Evolutionary conservation across 2,888 invertebrate genomes (phyloP), one percentile per base, ranked within the genome.

Genomic region (Calameuta pallipes): DNA sequence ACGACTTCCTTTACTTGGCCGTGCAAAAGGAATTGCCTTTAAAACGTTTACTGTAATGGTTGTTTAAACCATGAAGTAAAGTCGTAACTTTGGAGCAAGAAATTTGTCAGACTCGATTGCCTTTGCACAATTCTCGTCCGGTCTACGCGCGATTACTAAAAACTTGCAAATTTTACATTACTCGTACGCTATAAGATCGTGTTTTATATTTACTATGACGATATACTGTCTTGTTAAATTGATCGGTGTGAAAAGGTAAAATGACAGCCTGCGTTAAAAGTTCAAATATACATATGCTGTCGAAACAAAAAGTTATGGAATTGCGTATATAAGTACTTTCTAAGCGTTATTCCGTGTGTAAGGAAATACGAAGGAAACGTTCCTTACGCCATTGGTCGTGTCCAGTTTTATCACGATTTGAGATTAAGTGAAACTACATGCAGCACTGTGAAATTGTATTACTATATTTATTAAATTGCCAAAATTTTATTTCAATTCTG

Each of bases 401-500:
- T 56, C 15, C 6, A 23, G 56, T 9, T 23, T 56, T 56, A 56
- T 23, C 56, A 23, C 9, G 23, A 37, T 2, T 37, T 3, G 37
- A 56, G 56, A 56, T 56, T 23, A 56, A 56, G 56, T 56, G 56
- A 56, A 56, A 56, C 56, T 56, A 23, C 23, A 9, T 23, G 23
- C 23, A 56, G 23, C 6, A 56, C 56, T 56, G 9, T 56, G 1
- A 23, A 23, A 56, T 41, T 75, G 37, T 74, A 33, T 15, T 36
- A 6, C 33, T 73, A 11, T 2, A 0, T 6, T 74, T 23, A 31
- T n/a, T 11, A 69, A 31, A 31, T 77, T 30, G 23, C n/a, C 33
- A 35, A 33, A 56, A 2, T 74, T 70, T 30, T 36, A 34, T 76
- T 33, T 76, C n/a, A 13, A 30, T 71, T 83, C 90, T 85, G 1